phyloP scores from a whole-genome alignment of 2,797 vertebrate genomes.

The Eulemur coronatus region DNA sequence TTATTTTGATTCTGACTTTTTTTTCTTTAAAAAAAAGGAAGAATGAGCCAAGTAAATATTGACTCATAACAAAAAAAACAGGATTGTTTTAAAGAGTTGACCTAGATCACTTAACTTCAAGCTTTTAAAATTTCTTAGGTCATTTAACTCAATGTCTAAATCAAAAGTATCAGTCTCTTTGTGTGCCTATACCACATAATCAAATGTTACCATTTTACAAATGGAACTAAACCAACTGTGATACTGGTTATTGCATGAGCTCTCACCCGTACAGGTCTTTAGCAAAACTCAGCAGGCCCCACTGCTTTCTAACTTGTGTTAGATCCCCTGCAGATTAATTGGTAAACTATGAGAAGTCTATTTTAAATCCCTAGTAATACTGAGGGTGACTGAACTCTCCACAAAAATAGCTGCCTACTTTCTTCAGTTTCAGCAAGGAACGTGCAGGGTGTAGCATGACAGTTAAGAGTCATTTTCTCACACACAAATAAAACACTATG shows the following conservation, averaged over 20 bases:
- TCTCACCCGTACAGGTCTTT: not conserved
- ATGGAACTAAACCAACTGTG: not conserved
- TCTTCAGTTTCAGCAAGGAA: not conserved
- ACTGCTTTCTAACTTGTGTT: not conserved
- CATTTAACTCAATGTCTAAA: not conserved
- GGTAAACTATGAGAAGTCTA: not conserved
- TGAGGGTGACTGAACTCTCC: not conserved
- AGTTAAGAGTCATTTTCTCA: slow-evolving; percentile 1
- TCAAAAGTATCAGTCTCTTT: not conserved
- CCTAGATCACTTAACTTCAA: not conserved
- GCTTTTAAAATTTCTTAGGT: not conserved
- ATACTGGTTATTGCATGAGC: fast-evolving
- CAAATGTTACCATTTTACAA: not conserved
- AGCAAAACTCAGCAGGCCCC: not conserved
- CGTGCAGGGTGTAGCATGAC: not conserved
- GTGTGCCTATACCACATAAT: not conserved
- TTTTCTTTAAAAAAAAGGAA: not conserved
- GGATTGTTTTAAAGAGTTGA: not conserved
- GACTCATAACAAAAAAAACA: not conserved
- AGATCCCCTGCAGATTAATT: not conserved
- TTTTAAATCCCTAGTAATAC: not conserved
- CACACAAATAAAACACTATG: not conserved
- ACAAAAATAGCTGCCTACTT: not conserved
- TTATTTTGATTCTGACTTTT: not conserved
- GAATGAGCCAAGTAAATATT: not conserved